phyloP scores from a whole-genome alignment of 2,888 invertebrate species.

The Nycteola revayana region DNA sequence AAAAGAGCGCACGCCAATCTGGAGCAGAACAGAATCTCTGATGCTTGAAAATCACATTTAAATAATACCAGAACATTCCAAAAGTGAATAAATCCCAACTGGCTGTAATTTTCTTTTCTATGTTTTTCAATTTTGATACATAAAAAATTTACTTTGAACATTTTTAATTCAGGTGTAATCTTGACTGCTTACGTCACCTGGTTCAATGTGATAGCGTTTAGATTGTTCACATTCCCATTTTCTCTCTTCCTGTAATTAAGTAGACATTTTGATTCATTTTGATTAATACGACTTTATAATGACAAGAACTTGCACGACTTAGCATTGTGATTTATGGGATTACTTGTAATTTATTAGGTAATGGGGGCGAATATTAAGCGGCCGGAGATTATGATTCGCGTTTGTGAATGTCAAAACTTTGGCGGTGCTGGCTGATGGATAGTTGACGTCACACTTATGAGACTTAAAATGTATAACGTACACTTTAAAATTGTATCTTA shows the following conservation, averaged over 20 bases:
- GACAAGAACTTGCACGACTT: constrained; percentile 44
- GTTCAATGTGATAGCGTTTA: constrained; percentile 57
- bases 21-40: too few species aligned
- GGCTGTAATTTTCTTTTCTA: too few species aligned
- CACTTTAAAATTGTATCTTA: too few species aligned
- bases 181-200: constrained; percentile 57
- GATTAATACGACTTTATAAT: constrained; percentile 50
- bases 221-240: constrained; percentile 22
- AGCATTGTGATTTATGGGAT: constrained; percentile 42
- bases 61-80: too few species aligned
- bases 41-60: too few species aligned
- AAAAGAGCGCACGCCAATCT: too few species aligned
- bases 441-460: background rate
- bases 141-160: too few species aligned
- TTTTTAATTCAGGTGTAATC: background rate
- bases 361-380: constrained; percentile 34
- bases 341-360: constrained; percentile 45
- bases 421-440: constrained; percentile 8
- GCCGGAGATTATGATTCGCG: constrained; percentile 26
- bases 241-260: constrained; percentile 22
- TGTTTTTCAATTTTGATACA: too few species aligned
- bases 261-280: constrained; percentile 49
- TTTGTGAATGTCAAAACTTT: constrained; percentile 20
- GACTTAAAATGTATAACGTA: too few species aligned
- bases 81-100: too few species aligned